These are phyloP conservation scores for Watersipora subatra DNA, from an alignment of 1,140 invertebrate genomes.

Conservation along the genomic window DNA sequence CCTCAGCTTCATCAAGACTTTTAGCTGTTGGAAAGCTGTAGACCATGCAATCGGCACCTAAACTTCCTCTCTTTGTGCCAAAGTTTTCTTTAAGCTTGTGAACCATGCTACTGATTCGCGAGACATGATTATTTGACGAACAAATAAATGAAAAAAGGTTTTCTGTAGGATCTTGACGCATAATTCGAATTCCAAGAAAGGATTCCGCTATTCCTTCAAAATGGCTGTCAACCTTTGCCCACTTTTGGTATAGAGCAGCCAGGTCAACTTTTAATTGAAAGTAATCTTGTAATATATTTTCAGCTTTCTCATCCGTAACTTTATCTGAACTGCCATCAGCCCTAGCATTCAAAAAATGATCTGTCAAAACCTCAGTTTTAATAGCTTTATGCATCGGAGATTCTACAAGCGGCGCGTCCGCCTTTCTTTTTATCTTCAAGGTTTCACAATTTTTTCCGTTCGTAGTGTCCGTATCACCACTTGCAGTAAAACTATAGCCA, in stretches of 20 bases:
- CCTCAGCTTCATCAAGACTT: conserved; percentile 45
- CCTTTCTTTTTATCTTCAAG: too few species aligned
- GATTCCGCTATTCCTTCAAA: conserved; percentile 53
- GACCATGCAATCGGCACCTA: conserved; percentile 47
- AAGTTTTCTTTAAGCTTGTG: conserved; percentile 72
- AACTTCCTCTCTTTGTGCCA: conserved; percentile 57
- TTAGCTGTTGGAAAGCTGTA: conserved; percentile 68
- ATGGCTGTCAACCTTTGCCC: conserved; percentile 57
- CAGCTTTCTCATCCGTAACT: not conserved
- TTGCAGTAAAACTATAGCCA: too few species aligned
- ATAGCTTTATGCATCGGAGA: too few species aligned
- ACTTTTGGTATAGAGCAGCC: conserved; percentile 54
- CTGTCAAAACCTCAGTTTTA: too few species aligned
- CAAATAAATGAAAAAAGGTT: conserved; percentile 92
- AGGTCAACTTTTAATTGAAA: conserved; percentile 50
- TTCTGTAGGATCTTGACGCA: conserved; percentile 82
- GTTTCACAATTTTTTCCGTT: too few species aligned
- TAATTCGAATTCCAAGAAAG: conserved; percentile 70
- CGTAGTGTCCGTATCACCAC: too few species aligned
- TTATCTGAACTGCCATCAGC: too few species aligned
- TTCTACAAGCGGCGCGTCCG: too few species aligned
- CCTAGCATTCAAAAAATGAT: too few species aligned
- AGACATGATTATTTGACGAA: conserved; percentile 91
- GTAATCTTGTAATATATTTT: conserved; percentile 35
- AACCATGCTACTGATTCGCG: conserved; percentile 67